Base-by-base conservation (phyloP, 2,797 vertebrate genomes). In the Florisuga fusca region DNA sequence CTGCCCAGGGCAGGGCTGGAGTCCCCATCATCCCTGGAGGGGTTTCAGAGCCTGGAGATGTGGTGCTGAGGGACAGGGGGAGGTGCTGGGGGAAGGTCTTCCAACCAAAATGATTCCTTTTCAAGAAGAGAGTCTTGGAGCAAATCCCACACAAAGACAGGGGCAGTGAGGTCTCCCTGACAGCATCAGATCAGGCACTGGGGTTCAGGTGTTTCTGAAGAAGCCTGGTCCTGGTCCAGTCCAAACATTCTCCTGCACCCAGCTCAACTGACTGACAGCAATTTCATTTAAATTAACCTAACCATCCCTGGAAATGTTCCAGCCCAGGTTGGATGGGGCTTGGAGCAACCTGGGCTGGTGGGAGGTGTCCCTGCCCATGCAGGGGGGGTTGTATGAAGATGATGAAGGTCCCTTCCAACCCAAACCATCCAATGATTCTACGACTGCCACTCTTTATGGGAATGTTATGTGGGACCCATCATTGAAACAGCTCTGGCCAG, bases 381-480 rank as follows among this genome's bases (percentile, higher is more conserved):
- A 41, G 38, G 38, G 38, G 38, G 38, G 5, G 38, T 41, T 41
- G 38, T 12, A 41, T 41, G 38, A 14, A 14, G 38, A 41, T 41
- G 38, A 41, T 41, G 38, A 13, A 41, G 38, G 38, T 41, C 38
- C 38, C 38, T 41, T 41, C 38, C 38, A 41, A 41, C 38, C 12
- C 38, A 41, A 41, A 41, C 5, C 13, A 41, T 41, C 6, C 38
- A 14, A 41, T 41, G 38, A 41, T 41, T 41, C 38, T 41, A 41
- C 13, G 13, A 41, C 38, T 41, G 38, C 38, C 38, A 41, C 54
- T 12, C 12, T 13, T 25, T 26, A 50, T 1, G 3, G 34, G 27
- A 3, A n/a, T 0, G 0, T 31, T 26, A 16, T 31, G 29, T 0
- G 0, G 50, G 22, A 63, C 59, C 29, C 0, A 1, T 15, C 31